Evolutionary conservation across 2,113 vertebrate species (phyloP).

Genomic region (Trogon melanurus): DNA sequence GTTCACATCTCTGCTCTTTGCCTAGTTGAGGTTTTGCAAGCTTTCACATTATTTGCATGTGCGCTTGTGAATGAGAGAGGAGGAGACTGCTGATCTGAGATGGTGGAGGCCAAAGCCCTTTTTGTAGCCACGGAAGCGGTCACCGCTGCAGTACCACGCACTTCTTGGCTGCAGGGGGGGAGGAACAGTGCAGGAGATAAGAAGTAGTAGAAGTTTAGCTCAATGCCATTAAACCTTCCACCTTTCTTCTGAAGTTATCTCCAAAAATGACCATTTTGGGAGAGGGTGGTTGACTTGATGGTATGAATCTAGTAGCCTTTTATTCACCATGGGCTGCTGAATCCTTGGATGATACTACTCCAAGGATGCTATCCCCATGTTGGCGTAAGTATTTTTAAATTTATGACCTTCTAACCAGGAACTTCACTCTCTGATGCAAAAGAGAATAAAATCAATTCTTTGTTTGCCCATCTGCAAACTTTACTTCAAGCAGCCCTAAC

Average conservation of each 20-base stretch:
- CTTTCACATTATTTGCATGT: not conserved
- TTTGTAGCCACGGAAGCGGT: not conserved
- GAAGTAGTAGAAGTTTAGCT: not conserved
- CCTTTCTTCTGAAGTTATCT: not conserved
- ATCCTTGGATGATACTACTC: not conserved
- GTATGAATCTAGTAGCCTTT: not conserved
- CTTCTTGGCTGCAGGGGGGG: fast-evolving
- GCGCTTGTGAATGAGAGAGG: not conserved
- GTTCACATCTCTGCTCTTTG: not conserved
- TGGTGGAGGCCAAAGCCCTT: not conserved
- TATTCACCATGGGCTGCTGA: not conserved
- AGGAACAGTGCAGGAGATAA: not conserved
- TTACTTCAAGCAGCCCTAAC: not conserved
- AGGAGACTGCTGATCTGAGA: not conserved
- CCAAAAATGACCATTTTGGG: not conserved
- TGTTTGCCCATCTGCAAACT: not conserved
- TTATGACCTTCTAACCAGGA: not conserved
- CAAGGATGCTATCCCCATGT: not conserved
- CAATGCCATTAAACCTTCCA: not conserved
- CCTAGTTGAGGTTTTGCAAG: not conserved
- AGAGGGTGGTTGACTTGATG: not conserved
- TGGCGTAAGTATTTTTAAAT: not conserved
- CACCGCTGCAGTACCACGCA: fast-evolving
- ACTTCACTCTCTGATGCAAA: not conserved
- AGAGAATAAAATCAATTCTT: not conserved